phyloP scores from a whole-genome alignment of 1,140 invertebrate genomes.

The Bombus fervidus region DNA sequence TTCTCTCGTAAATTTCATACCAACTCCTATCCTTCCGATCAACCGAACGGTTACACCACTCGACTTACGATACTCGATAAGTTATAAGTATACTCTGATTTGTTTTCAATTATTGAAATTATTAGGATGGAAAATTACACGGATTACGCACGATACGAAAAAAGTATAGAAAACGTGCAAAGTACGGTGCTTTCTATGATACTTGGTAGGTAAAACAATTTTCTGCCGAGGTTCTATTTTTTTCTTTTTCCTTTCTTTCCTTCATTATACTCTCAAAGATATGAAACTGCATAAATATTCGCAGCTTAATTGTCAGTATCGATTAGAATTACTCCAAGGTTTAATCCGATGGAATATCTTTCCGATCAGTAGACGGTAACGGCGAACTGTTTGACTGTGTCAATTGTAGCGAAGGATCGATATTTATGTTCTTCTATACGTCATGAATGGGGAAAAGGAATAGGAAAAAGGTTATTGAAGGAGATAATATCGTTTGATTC shows the following conservation, averaged over 20 bases:
- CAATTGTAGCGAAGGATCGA: neutral
- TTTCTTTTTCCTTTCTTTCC: too few species aligned
- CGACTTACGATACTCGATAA: neutral
- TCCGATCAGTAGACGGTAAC: conserved; percentile 11
- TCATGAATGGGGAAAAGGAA: neutral
- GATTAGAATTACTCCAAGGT: too few species aligned
- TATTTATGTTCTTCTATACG: neutral
- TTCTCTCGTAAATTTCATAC: too few species aligned
- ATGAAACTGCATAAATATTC: neutral
- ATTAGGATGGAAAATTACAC: too few species aligned
- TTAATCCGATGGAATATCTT: neutral
- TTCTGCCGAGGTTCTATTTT: neutral
- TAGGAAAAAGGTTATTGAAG: neutral
- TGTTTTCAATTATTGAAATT: too few species aligned
- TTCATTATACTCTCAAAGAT: too few species aligned
- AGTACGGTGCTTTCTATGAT: neutral
- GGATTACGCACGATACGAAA: too few species aligned
- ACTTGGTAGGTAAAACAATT: neutral
- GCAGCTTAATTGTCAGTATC: neutral
- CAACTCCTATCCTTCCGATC: neutral
- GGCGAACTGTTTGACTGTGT: neutral
- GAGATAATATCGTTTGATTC: neutral
- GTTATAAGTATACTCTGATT: neutral
- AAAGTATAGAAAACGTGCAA: neutral
- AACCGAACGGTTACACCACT: neutral